Base-by-base conservation (phyloP, 1,140 invertebrate genomes). In the Aphis craccivora region DNA sequence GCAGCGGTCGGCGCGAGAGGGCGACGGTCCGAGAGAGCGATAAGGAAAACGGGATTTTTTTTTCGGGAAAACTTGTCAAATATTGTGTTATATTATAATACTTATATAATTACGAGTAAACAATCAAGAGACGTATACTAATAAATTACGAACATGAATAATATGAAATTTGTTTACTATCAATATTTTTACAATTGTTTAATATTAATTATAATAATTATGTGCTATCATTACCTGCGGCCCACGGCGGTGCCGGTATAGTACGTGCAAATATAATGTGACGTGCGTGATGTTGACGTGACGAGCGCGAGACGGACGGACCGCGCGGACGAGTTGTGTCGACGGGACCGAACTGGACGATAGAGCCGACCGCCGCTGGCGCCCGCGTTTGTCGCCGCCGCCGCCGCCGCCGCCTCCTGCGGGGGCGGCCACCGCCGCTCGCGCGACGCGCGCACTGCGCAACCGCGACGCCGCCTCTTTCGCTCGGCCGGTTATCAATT, bases 401-500 rank as follows among this genome's bases (percentile, higher is more conserved):
- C 43, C 43, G 43, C 43, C 43, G 43, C 43, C 43, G 37, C 60
- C 60, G 60, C 60, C 60, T 67, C 60, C 30, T n/a, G 60, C 60
- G n/a, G 60, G 60, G 60, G 60, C 60, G 60, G 60, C 60, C 60
- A 67, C 60, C 60, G 60, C 60, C 60, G 60, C 60, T 67, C 60
- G 30, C 3, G 4, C 30, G 60, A 5, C 60, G 30, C 60, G 60
- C 30, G 60, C 30, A 67, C 60, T 67, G 60, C 60, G 60, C 60
- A 67, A 67, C 60, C 60, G 60, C 60, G 60, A 67, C 60, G 60
- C 60, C 60, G 60, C 60, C 60, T 67, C 60, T 67, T 67, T 67
- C 60, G 30, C 60, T 30, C 60, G 60, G 60, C 30, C 60, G n/a
- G 60, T 67, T 67, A 67, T 67, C 60, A 67, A 6, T 67, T 67